Percentiles rank a stretch among this genome's conserved stretches.
phyloP scores from a whole-genome alignment of 1,140 invertebrate species.

The Euborellia annulipes region DNA sequence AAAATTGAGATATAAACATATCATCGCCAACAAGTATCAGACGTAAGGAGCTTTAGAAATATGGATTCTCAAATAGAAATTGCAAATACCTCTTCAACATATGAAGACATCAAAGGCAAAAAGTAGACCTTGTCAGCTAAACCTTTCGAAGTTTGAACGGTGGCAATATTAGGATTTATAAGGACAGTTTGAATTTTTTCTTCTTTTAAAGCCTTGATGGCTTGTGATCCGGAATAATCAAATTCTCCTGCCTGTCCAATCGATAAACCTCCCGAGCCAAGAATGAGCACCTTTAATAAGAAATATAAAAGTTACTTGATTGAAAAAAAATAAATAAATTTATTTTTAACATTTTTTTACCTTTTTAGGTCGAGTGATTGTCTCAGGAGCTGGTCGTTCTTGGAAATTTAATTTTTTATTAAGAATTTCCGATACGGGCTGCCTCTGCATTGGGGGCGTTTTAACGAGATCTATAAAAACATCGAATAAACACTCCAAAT shows the following conservation, averaged over 20 bases:
- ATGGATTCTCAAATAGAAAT: too few relatives aligned
- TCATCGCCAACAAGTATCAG: too few relatives aligned
- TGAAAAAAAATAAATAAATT: too few relatives aligned
- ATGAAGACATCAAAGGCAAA: slow-evolving; percentile 82
- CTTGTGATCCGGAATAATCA: slow-evolving; percentile 82
- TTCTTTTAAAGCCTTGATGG: slow-evolving; percentile 93
- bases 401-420: slow-evolving; percentile 3
- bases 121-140: slow-evolving; percentile 98
- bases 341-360: background rate
- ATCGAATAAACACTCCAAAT: slow-evolving; percentile 90
- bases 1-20: too few relatives aligned
- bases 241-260: slow-evolving; percentile 99
- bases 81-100: slow-evolving; percentile 88
- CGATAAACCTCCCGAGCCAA: slow-evolving; percentile 97
- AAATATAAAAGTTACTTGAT: too few relatives aligned
- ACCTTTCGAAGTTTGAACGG: slow-evolving; percentile 96
- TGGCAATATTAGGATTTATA: slow-evolving; percentile 99
- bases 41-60: too few relatives aligned
- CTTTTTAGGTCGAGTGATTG: background rate
- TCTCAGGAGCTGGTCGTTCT: background rate
- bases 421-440: background rate
- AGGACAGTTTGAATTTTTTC: slow-evolving; percentile 87
- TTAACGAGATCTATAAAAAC: slow-evolving; percentile 74
- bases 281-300: slow-evolving; percentile 67
- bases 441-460: slow-evolving; percentile 11